A percentile compares a stretch with the other conserved stretches of the same genome.
Conservation (phyloP, 2,113 vertebrate genomes). For the Gobiocypris rarus region DNA sequence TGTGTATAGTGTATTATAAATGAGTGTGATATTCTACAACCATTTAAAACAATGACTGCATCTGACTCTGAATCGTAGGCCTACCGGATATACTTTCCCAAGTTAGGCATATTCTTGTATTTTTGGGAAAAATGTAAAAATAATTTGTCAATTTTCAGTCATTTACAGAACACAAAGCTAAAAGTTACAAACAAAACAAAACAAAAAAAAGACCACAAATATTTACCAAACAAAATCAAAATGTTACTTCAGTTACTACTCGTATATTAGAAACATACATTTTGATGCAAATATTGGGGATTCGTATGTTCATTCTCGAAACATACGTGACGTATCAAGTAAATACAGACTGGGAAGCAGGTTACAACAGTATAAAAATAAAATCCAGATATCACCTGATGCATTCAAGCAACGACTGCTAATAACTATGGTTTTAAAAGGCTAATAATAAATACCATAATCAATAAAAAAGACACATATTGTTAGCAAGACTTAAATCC, state of each 20-base stretch:
- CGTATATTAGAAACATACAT: slow-evolving; percentile 53
- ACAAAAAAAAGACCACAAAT: neutral
- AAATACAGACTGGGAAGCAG: slow-evolving; percentile 33
- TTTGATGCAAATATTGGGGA: slow-evolving; percentile 45
- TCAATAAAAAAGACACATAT: slow-evolving; percentile 73
- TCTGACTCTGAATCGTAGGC: slow-evolving; percentile 58
- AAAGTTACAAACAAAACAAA: slow-evolving; percentile 5
- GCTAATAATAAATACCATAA: slow-evolving; percentile 77
- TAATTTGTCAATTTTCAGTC: slow-evolving; percentile 66
- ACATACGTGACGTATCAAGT: slow-evolving; percentile 11
- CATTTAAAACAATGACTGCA: slow-evolving; percentile 87
- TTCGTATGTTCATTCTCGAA: slow-evolving; percentile 15
- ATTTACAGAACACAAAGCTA: slow-evolving; percentile 67
- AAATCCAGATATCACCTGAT: slow-evolving; percentile 40
- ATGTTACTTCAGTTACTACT: slow-evolving; percentile 35
- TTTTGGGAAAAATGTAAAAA: slow-evolving; percentile 69
- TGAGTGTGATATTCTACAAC: slow-evolving; percentile 73
- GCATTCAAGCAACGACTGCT: slow-evolving; percentile 47
- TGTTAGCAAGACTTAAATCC: slow-evolving; percentile 63
- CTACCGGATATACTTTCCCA: slow-evolving; percentile 60
- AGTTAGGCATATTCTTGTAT: slow-evolving; percentile 60
- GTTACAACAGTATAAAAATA: slow-evolving; percentile 49
- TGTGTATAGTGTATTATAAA: slow-evolving; percentile 54
- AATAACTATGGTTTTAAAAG: slow-evolving; percentile 53
- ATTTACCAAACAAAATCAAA: slow-evolving; percentile 59